Evolutionary conservation across 2,797 vertebrate species (phyloP).

Genomic region (Gallinago stenura): DNA sequence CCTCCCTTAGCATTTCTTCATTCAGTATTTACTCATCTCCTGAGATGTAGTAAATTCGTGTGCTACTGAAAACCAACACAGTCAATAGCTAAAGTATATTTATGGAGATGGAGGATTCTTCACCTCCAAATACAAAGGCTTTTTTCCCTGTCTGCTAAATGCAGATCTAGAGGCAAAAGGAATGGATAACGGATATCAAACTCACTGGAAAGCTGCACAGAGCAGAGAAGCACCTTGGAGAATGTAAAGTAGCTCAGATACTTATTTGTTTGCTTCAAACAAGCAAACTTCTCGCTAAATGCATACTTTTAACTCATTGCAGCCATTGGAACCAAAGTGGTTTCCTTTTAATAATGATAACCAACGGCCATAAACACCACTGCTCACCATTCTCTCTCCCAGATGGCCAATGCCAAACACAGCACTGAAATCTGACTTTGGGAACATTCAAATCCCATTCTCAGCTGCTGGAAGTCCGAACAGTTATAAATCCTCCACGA

Average conservation of each 20-base stretch:
- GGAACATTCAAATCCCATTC: neutral
- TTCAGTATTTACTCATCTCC: neutral
- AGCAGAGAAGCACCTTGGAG: neutral
- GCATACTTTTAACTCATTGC: neutral
- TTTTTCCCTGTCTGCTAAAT: neutral
- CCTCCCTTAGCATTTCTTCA: neutral
- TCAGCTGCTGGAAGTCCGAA: neutral
- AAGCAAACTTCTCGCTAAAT: neutral
- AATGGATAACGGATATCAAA: neutral
- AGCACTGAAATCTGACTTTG: neutral
- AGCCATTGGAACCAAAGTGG: neutral
- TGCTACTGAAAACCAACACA: neutral
- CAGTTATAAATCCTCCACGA: neutral
- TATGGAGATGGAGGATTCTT: neutral
- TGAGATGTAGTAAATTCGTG: neutral
- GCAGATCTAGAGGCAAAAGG: neutral
- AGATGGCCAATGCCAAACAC: neutral
- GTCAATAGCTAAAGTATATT: neutral
- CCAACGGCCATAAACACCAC: neutral
- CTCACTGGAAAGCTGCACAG: neutral
- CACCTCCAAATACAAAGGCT: neutral
- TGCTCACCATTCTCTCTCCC: neutral
- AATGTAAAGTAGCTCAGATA: neutral
- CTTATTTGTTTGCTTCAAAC: neutral
- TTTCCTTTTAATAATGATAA: slow-evolving; percentile 13